phyloP scores from a whole-genome alignment of 2,113 vertebrate genomes.

The Puntigrus tetrazona region DNA sequence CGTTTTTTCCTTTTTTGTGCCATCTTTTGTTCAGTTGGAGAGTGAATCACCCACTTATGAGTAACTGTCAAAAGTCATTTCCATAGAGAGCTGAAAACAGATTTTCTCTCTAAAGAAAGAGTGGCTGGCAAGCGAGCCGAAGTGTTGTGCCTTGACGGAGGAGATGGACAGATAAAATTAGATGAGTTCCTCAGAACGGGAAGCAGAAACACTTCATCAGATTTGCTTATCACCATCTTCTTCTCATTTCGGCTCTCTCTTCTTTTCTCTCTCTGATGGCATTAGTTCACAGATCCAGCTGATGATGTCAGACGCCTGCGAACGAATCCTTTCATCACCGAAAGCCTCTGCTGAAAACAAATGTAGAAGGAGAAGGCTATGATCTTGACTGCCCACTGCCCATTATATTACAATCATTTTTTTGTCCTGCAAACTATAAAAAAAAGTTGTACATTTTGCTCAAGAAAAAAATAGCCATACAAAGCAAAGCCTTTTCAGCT shows the following conservation, averaged over 20 bases:
- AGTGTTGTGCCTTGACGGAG: slow-evolving; percentile 42
- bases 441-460: not conserved
- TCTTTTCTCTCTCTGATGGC: slow-evolving; percentile 45
- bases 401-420: slow-evolving; percentile 25
- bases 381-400: slow-evolving; percentile 30
- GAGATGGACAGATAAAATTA: slow-evolving; percentile 53
- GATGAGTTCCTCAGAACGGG: slow-evolving; percentile 45
- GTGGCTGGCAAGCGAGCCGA: not conserved
- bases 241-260: slow-evolving; percentile 40
- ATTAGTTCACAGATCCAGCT: slow-evolving; percentile 47
- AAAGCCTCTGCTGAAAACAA: slow-evolving; percentile 16
- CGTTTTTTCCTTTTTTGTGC: slow-evolving; percentile 32
- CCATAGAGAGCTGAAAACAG: slow-evolving; percentile 40
- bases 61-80: slow-evolving; percentile 49
- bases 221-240: slow-evolving; percentile 49
- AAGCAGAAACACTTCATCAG: slow-evolving; percentile 43
- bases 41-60: slow-evolving; percentile 44
- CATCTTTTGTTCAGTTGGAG: slow-evolving; percentile 31
- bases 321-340: slow-evolving; percentile 47
- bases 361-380: slow-evolving; percentile 24
- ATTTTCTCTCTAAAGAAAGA: slow-evolving; percentile 21
- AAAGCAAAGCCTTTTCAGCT: not conserved
- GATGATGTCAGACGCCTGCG: slow-evolving; percentile 32
- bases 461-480: not conserved
- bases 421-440: slow-evolving; percentile 11